Evolutionary conservation across 2,797 vertebrate genomes (phyloP).

Genomic region (Enteromius afrohamiltoni): DNA sequence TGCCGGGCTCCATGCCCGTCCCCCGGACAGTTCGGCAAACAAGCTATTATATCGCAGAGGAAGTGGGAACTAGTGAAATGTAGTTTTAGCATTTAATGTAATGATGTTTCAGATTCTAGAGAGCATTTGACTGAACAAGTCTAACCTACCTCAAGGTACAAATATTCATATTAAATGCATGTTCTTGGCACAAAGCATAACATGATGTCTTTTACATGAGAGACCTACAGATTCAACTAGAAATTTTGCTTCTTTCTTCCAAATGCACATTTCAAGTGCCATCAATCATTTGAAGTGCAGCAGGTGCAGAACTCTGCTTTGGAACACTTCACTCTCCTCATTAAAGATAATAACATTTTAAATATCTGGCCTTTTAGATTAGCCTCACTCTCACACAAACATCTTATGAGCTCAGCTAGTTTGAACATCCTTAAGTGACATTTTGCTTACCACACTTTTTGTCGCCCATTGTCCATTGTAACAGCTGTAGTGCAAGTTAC

Average conservation of each 20-base stretch:
- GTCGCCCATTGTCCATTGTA: neutral
- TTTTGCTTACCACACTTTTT: neutral
- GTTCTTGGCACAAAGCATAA: neutral
- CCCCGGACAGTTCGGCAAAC: no score
- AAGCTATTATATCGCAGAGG: no score
- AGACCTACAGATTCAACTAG: neutral
- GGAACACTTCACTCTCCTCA: constrained; percentile 19
- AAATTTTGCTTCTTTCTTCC: neutral
- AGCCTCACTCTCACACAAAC: neutral
- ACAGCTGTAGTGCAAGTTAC: no score
- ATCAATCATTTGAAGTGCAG: neutral
- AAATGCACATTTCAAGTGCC: constrained; percentile 49
- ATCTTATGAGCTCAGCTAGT: neutral
- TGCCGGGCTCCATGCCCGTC: no score
- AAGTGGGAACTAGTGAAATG: no score
- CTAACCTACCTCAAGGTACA: neutral
- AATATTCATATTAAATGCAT: neutral
- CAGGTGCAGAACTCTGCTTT: constrained; percentile 17
- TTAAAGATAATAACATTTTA: neutral
- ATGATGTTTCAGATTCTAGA: neutral
- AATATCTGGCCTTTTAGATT: neutral
- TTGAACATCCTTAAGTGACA: neutral
- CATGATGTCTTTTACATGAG: neutral
- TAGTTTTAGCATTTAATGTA: neutral
- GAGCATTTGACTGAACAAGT: neutral